Percentiles rank a stretch among this genome's conserved stretches.
These are phyloP conservation scores for Junonia oenone DNA, from an alignment of 2,888 invertebrate genomes.

Conservation along the genomic window DNA sequence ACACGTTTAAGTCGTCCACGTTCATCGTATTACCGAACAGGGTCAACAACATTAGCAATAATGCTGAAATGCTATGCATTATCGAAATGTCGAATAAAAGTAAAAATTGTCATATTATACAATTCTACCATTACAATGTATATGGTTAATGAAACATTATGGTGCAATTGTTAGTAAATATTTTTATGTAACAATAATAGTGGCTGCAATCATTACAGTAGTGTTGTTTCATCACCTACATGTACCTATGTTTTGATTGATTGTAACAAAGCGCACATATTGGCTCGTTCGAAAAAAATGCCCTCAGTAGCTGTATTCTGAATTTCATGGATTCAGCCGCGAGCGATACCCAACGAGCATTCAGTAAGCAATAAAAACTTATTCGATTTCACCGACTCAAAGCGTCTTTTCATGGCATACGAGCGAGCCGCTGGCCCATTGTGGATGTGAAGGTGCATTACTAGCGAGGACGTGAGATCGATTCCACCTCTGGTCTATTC, in stretches of 20 bases:
- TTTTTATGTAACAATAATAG: neutral
- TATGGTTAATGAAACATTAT: no score
- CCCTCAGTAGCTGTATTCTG: neutral
- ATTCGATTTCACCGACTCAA: conserved; percentile 20
- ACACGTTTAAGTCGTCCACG: neutral
- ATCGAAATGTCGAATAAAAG: no score
- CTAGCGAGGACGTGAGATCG: conserved; percentile 11
- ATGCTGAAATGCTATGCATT: no score
- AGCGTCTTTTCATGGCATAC: conserved; percentile 16
- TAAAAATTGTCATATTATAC: no score
- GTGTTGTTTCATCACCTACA: no score
- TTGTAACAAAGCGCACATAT: neutral
- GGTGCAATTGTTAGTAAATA: neutral
- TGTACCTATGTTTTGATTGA: no score
- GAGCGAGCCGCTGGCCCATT: conserved; percentile 13
- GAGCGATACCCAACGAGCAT: neutral
- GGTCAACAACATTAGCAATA: neutral
- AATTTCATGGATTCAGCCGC: neutral
- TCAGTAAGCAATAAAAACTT: conserved; percentile 9
- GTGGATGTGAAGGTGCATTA: conserved; percentile 14
- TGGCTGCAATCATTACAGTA: no score
- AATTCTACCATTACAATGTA: no score
- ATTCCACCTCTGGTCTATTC: conserved; percentile 10
- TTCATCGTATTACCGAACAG: no score
- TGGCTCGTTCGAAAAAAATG: neutral